These are phyloP conservation scores for Thereva nobilitata DNA, from an alignment of 2,888 invertebrate genomes.

Conservation along the genomic window DNA sequence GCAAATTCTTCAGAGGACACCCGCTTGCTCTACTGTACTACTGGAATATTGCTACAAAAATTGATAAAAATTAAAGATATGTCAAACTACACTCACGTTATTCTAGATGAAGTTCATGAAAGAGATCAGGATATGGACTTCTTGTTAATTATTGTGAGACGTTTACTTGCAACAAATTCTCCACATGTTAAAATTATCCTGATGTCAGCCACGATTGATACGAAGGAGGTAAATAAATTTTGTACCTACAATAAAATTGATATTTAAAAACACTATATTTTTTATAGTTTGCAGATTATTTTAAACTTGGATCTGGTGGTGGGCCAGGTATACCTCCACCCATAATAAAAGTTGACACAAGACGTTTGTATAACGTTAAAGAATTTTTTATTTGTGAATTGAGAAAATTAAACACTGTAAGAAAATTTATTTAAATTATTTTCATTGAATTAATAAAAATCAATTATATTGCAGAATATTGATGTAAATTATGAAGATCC, in stretches of 20 bases:
- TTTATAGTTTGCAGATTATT: constrained; percentile 53
- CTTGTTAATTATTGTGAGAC: constrained; percentile 78
- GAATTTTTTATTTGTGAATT: constrained; percentile 66
- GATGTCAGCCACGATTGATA: constrained; percentile 94
- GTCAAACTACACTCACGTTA: constrained; percentile 82
- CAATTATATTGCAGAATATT: constrained; percentile 57
- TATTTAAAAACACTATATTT: constrained; percentile 1
- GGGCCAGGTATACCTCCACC: constrained; percentile 59
- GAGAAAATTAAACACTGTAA: constrained; percentile 60
- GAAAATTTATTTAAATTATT: constrained; percentile 40
- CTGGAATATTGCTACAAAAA: constrained; percentile 84
- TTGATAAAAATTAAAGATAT: constrained; percentile 70
- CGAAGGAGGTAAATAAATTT: constrained; percentile 55
- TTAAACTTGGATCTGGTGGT: constrained; percentile 46
- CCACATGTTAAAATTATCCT: constrained; percentile 73
- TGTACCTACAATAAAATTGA: neutral
- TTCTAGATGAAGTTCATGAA: constrained; percentile 94
- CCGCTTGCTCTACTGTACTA: constrained; percentile 82
- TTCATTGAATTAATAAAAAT: constrained; percentile 18
- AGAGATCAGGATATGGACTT: constrained; percentile 92
- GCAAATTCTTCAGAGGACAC: constrained; percentile 60
- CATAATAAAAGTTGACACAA: constrained; percentile 62
- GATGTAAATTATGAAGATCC: constrained; percentile 62
- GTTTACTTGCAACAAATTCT: constrained; percentile 70
- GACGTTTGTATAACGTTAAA: constrained; percentile 63